Evolutionary conservation across 2,888 invertebrate species (phyloP), one percentile per base, ranked within the genome.

Genomic region (Campoplex nolae): DNA sequence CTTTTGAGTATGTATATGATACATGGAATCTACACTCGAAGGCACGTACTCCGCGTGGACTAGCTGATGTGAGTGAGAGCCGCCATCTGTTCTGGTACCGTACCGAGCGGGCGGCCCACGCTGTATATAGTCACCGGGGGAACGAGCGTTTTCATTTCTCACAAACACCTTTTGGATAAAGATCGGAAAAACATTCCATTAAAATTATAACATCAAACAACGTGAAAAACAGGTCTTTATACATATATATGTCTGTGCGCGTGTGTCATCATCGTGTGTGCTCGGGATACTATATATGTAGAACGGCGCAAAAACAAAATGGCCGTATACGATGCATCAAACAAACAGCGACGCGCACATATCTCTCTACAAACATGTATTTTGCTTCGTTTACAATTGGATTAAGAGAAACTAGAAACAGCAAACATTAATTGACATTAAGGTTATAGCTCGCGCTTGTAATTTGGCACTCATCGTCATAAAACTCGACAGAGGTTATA

Each of bases 341-440:
- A 28, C 54, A 28, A 35, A 23, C 11, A 73, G 16, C 45, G 23
- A 23, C 1, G 11, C 23, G 35, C 18, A 51, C 18, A n/a, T n/a
- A 18, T 48, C 11, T 45, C 45, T 13, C 13, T 48, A 48, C 48
- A 48, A 16, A 48, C 51, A 18, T 9, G 51, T 45, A 32, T 76
- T 74, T 38, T 56, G 74, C 7, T 23, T 23, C 54, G 56, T 54
- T 74, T 35, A 23, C 56, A 23, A n/a, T 56, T 18, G 73, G 38
- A 54, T 54, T 38, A 35, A 70, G 68, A 56, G 54, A 28, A 62
- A 76, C 76, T 62, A 76, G 8, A 76, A 9, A 45, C 48, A 62
- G 62, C 76, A 48, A 42, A 76, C 45, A 18, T 28, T 65, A 62
- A 76, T 62, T 65, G 56, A 62, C 76, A 48, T 76, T 62, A 62